Conservation (phyloP, 2,113 vertebrate species). For the Hippocampus guttulatus region DNA sequence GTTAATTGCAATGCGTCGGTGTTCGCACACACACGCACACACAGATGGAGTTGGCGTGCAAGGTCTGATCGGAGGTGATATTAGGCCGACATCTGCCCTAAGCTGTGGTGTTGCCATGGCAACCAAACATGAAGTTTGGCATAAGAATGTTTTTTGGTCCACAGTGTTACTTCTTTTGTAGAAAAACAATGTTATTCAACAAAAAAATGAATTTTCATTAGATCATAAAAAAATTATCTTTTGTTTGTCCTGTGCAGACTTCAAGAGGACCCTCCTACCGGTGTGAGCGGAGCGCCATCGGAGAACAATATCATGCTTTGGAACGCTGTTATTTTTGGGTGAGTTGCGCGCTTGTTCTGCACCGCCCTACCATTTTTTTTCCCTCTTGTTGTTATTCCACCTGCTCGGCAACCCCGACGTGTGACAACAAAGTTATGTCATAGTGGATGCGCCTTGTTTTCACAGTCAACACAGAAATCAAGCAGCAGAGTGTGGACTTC, state of each 20-base stretch:
- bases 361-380: neutral
- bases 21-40: slow-evolving; percentile 6
- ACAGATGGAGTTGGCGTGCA: slow-evolving; percentile 24
- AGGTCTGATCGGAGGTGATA: slow-evolving; percentile 31
- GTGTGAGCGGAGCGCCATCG: slow-evolving; percentile 96
- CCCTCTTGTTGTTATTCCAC: neutral
- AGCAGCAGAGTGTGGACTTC: neutral
- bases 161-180: neutral
- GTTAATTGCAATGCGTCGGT: slow-evolving; percentile 57
- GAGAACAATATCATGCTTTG: slow-evolving; percentile 99
- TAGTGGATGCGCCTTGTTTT: neutral
- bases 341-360: slow-evolving; percentile 49
- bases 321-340: slow-evolving; percentile 99
- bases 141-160: neutral
- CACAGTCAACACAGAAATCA: neutral
- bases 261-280: slow-evolving; percentile 98
- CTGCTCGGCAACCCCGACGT: neutral
- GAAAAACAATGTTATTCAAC: neutral
- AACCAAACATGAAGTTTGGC: neutral
- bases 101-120: neutral
- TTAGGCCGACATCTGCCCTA: neutral
- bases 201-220: neutral
- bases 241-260: slow-evolving; percentile 71
- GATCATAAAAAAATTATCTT: neutral
- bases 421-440: slow-evolving; percentile 7